Conservation (phyloP, 30 jellyfish, hydroid and myxozoan genomes). For the Sanderia malayensis region DNA sequence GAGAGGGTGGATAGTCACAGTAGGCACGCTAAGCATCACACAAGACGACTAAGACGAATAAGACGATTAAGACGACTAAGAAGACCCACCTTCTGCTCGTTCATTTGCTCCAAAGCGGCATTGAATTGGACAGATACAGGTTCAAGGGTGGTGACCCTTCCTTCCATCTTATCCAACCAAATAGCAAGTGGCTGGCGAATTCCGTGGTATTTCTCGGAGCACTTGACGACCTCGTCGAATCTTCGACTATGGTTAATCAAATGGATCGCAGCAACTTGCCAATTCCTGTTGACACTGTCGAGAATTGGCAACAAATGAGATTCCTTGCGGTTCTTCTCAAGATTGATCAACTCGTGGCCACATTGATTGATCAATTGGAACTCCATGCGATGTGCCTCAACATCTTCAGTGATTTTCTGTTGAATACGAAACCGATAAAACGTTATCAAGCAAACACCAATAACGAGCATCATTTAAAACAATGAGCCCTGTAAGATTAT, state of each 20-base stretch:
- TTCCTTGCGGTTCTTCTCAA: slow-evolving; percentile 74
- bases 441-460: too few species aligned
- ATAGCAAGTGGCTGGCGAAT: slow-evolving; percentile 76
- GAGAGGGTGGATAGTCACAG: too few species aligned
- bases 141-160: slow-evolving; percentile 85
- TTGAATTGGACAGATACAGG: slow-evolving; percentile 89
- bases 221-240: slow-evolving; percentile 94
- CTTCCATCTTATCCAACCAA: slow-evolving; percentile 98
- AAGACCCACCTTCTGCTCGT: slow-evolving; percentile 78
- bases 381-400: slow-evolving; percentile 83
- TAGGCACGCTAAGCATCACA: too few species aligned
- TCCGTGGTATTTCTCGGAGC: slow-evolving; percentile 95
- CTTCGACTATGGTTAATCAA: slow-evolving; percentile 86
- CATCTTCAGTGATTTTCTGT: slow-evolving; percentile 88
- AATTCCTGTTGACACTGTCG: slow-evolving; percentile 85
- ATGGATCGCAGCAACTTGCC: slow-evolving; percentile 97
- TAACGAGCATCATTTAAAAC: too few species aligned
- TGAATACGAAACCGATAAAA: not conserved
- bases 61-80: too few species aligned
- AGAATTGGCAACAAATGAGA: slow-evolving; percentile 78
- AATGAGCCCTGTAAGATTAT: too few species aligned
- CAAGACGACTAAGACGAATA: too few species aligned
- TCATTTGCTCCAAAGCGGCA: slow-evolving; percentile 81
- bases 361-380: slow-evolving; percentile 95
- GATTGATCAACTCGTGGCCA: slow-evolving; percentile 93